Base-by-base conservation (phyloP, 1,140 invertebrate species). In the Helicoverpa zea region DNA sequence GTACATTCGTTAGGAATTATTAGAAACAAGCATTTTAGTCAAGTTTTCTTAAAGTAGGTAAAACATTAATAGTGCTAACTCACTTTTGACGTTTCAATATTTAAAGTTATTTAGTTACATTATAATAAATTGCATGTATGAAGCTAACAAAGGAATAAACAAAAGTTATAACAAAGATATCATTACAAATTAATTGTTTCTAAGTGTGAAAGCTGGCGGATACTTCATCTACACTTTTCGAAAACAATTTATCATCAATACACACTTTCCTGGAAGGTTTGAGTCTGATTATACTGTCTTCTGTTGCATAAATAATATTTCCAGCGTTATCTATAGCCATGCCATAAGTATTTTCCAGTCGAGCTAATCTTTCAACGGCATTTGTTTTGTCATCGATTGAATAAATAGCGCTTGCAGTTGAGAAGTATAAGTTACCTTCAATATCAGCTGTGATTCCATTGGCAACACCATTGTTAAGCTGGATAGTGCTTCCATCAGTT, bases 371-470 rank as follows among this genome's bases (percentile, higher is more conserved):
- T 12, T 82, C 29, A 14, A 82, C 43, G 0, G 47, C 23, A 14
- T 59, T 59, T 0, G 14, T 23, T 54, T 76, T 63, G 58, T 82
- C 77, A 70, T 89, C 80, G 12, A 91, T 88, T 30, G 23, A 78
- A 56, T 85, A 92, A 80, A 92, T 83, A 47, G 81, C 88, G 58
- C 80, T 73, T 10, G 90, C 84, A 2, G 88, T 89, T 12, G 91
- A 90, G 52, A 92, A 90, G 61, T 84, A 91, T 49, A 92, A 10
- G 54, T 90, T 86, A 12, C 87, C 90, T 54, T 87, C 81, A 1
- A 83, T 75, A 70, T 92, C 90, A 64, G 81, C 54, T 56, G 89
- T 87, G 3, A 92, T 83, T 3, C 85, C 84, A 64, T 91, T 92
- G 0, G 88, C 63, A n/a, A 81, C 84, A 58, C 86, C 85, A 11